These are phyloP conservation scores for Salminus brasiliensis DNA, from an alignment of 2,113 vertebrate genomes.

Conservation along the genomic window DNA sequence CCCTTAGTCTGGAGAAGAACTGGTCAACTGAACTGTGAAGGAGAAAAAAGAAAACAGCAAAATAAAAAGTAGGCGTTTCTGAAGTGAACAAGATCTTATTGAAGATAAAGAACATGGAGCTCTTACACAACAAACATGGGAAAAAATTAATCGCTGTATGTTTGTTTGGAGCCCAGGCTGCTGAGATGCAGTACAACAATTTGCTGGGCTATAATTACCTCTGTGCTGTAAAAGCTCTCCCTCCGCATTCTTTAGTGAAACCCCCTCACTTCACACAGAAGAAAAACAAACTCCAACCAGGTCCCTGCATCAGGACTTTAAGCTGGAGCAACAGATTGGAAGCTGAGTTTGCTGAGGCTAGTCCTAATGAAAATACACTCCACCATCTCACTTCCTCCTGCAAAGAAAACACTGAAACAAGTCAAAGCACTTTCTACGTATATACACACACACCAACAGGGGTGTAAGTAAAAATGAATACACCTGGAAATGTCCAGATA, in stretches of 20 bases:
- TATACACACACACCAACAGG: too few relatives aligned
- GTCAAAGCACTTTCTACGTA: background rate
- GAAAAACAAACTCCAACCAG: slow-evolving; percentile 34
- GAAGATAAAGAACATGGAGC: background rate
- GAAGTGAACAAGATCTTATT: background rate
- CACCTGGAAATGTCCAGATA: too few relatives aligned
- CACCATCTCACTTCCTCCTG: background rate
- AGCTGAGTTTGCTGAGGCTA: background rate
- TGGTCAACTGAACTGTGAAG: background rate
- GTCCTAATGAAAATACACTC: slow-evolving; percentile 12
- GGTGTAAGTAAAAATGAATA: too few relatives aligned
- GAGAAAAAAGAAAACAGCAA: background rate
- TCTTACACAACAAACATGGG: background rate
- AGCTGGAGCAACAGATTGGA: background rate
- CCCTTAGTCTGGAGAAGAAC: background rate
- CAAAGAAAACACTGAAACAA: background rate
- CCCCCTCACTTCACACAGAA: slow-evolving; percentile 12
- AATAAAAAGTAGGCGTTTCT: background rate
- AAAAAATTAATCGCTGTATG: background rate
- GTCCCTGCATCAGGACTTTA: background rate
- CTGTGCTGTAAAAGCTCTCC: slow-evolving; percentile 25
- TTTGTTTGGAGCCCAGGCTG: background rate
- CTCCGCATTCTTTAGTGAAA: slow-evolving; percentile 36
- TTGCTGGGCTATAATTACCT: slow-evolving; percentile 27
- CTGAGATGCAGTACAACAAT: background rate